These are phyloP conservation scores for Andrena marginata DNA, from an alignment of 2,888 invertebrate species.

Conservation along the genomic window DNA sequence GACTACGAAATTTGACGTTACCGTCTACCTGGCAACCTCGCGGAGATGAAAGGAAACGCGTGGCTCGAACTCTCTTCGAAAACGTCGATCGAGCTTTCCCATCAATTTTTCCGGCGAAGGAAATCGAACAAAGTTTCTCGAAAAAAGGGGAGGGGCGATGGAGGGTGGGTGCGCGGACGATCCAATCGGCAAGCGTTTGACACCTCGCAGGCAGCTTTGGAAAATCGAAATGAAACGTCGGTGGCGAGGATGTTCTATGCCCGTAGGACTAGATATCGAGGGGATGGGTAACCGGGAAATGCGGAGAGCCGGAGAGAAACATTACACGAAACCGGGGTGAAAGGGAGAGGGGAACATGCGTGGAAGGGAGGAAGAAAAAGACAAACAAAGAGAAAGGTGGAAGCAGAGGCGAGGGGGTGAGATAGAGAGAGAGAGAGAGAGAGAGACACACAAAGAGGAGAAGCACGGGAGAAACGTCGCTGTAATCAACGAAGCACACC, in stretches of 20 bases:
- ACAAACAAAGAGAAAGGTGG: conserved; percentile 14
- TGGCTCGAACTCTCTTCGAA: not conserved
- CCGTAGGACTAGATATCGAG: conserved; percentile 15
- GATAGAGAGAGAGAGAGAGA: conserved; percentile 6
- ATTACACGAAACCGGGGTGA: not conserved
- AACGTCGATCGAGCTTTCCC: conserved; percentile 13
- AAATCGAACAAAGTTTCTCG: conserved; percentile 33
- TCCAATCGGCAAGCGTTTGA: conserved; percentile 66
- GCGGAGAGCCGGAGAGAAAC: not conserved
- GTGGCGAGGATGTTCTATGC: conserved; percentile 35
- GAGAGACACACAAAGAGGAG: conserved; percentile 8
- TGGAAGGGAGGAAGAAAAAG: not conserved
- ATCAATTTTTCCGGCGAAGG: conserved; percentile 42
- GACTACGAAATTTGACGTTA: not conserved
- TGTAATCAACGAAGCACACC: conserved; percentile 69
- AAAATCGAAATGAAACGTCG: conserved; percentile 69
- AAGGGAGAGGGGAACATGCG: not conserved
- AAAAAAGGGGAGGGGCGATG: not conserved
- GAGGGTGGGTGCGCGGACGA: conserved; percentile 12
- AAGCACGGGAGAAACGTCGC: conserved; percentile 41
- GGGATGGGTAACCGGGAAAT: conserved; percentile 1
- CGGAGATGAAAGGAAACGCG: not conserved
- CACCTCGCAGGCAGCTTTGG: conserved; percentile 57
- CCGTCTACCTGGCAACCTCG: not conserved
- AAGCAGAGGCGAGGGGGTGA: conserved; percentile 6